Conservation (phyloP, 2,888 invertebrate species). For the Dicyrtoma fusca region DNA sequence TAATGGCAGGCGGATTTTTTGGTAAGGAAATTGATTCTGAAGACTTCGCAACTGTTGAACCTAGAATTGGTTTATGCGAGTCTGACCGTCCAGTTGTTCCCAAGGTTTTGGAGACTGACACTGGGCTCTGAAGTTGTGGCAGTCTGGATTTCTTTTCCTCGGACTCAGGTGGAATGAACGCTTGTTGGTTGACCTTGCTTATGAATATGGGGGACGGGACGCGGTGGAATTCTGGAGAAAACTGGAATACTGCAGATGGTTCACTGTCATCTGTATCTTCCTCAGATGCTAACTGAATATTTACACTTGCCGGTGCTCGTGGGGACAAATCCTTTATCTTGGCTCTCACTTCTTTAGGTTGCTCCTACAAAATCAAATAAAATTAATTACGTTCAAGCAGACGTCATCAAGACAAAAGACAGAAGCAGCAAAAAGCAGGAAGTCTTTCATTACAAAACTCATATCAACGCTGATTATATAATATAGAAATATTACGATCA, state of each 20-base stretch:
- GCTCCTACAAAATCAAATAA: slow-evolving; percentile 32
- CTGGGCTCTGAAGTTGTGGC: background rate
- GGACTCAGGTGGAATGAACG: slow-evolving; percentile 40
- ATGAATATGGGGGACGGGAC: slow-evolving; percentile 52
- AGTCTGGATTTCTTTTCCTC: slow-evolving; percentile 10
- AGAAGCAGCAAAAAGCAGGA: background rate
- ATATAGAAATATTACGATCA: background rate
- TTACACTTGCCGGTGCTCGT: slow-evolving; percentile 37
- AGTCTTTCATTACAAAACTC: background rate
- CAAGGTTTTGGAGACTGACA: background rate
- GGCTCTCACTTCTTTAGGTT: slow-evolving; percentile 49
- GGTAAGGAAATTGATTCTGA: background rate
- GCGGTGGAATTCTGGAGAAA: slow-evolving; percentile 49
- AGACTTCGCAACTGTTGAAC: background rate
- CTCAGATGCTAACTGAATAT: slow-evolving; percentile 42
- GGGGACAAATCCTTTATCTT: slow-evolving; percentile 53
- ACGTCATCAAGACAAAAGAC: background rate
- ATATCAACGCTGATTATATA: background rate
- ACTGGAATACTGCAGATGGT: slow-evolving; percentile 19
- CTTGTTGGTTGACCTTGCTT: slow-evolving; percentile 24
- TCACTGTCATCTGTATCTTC: slow-evolving; percentile 41
- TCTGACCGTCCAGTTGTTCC: background rate
- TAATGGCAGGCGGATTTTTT: too few relatives aligned
- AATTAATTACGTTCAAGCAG: background rate
- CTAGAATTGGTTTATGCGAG: background rate